Percentiles rank a stretch among this genome's conserved stretches.
phyloP scores from a whole-genome alignment of 2,888 invertebrate genomes.

The Capitulum mitella region DNA sequence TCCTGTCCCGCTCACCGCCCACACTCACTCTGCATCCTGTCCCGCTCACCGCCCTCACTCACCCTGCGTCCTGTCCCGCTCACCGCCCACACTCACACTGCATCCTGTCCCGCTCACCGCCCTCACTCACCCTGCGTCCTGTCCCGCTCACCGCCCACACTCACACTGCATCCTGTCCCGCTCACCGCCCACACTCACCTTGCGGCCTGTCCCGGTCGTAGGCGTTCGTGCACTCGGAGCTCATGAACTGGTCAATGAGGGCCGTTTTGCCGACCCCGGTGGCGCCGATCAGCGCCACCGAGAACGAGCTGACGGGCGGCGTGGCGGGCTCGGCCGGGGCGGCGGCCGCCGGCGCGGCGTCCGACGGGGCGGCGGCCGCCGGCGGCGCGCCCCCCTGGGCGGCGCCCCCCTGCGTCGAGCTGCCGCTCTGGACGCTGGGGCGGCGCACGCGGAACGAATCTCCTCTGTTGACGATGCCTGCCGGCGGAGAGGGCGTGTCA shows the following conservation, averaged over 20 bases:
- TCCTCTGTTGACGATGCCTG: conserved; percentile 86
- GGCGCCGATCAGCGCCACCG: conserved; percentile 69
- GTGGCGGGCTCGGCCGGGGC: conserved; percentile 29
- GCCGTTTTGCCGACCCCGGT: conserved; percentile 78
- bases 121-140: no score
- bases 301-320: conserved; percentile 49
- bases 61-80: no score
- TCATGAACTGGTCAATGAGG: conserved; percentile 76
- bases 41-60: no score
- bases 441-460: conserved; percentile 83
- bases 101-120: no score
- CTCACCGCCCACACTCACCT: conserved; percentile 7
- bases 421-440: conserved; percentile 45
- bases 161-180: no score
- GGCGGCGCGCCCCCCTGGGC: conserved; percentile 30
- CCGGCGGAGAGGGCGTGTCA: neutral
- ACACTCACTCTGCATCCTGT: no score
- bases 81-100: no score
- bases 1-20: no score
- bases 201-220: conserved; percentile 60
- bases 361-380: conserved; percentile 38
- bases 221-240: conserved; percentile 87
- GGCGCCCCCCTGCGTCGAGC: conserved; percentile 28
- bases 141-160: no score
- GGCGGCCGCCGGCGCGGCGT: conserved; percentile 35